Base-by-base conservation (phyloP, 2,888 invertebrate species). In the Cheilosia urbana region DNA sequence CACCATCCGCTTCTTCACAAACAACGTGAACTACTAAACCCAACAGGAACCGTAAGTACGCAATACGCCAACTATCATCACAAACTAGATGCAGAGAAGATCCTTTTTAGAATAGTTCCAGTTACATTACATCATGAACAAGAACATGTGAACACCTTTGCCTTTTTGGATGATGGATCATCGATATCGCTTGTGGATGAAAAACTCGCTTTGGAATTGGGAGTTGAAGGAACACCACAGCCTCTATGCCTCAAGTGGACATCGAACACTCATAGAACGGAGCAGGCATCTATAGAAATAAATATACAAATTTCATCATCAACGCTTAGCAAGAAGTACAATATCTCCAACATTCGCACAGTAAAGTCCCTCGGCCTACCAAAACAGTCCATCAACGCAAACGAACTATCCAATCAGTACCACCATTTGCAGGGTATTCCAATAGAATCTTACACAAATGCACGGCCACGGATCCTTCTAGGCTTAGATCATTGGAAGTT, bases 1-100 rank as follows among this genome's bases (percentile, higher is more conserved):
- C 79, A 87, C 42, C 75, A 87, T 24, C 47, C 55, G 3, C 34
- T 87, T 9, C 45, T 87, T n/a, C 80, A 87, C 57, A 78, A 82
- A 15, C 15, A 15, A 42, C 11, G 34, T 0, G 34, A 34, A 11
- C 34, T 11, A 2, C 2, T 21, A 21, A 21, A 21, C 21, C n/a
- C n/a, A 30, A 75, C 13, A 6, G 15, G 34, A 37, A 11, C n/a
- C 15, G 34, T n/a, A 27, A 1, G 55, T 19, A 27, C 17, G 63
- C 6, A 30, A 34, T 30, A 55, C 2, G 11, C 17, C 13, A 13
- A 63, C 47, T 11, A 15, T 24, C 21, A 60, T 34, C 21, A n/a
- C 13, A 15, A 15, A 47, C 6, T 34, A 30, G 30, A 27, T 11
- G 27, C 17, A 6, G 27, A 24, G 5, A 9, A 11, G 45, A 42